These are phyloP conservation scores for Harpagoxenus sublaevis DNA, from an alignment of 2,888 invertebrate genomes.

Conservation along the genomic window DNA sequence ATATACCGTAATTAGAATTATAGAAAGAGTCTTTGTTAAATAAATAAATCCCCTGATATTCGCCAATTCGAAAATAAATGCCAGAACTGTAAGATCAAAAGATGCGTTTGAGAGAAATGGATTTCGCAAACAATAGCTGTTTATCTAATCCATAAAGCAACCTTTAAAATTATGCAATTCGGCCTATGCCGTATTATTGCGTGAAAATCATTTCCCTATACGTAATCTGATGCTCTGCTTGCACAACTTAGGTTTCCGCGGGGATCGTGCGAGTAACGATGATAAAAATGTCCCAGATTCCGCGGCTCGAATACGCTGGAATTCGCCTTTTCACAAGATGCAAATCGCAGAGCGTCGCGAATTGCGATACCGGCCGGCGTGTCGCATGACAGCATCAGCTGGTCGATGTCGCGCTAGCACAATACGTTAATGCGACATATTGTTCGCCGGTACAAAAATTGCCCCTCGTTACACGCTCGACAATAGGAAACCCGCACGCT, in stretches of 20 bases:
- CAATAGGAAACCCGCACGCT: constrained; percentile 74
- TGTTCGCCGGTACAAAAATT: constrained; percentile 85
- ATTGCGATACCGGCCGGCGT: constrained; percentile 74
- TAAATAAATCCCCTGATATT: not conserved
- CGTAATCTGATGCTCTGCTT: not conserved
- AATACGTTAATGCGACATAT: constrained; percentile 85
- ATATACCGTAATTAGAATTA: not conserved
- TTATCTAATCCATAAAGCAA: not conserved
- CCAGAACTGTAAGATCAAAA: not conserved
- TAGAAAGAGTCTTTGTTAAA: not conserved
- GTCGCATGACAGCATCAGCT: constrained; percentile 65
- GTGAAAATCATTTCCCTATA: not conserved
- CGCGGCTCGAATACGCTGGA: constrained; percentile 18
- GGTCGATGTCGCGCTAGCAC: constrained; percentile 67
- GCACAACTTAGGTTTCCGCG: not conserved
- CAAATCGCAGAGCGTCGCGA: constrained; percentile 78
- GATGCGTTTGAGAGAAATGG: not conserved
- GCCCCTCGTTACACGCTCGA: constrained; percentile 83
- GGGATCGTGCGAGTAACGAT: not conserved
- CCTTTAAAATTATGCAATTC: not conserved
- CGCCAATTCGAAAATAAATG: not conserved
- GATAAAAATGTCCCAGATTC: constrained; percentile 29
- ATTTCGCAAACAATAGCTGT: not conserved
- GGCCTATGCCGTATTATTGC: not conserved
- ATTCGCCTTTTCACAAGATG: constrained; percentile 73